Conservation (phyloP, 1,140 invertebrate genomes). For the Calycopis cecrops region DNA sequence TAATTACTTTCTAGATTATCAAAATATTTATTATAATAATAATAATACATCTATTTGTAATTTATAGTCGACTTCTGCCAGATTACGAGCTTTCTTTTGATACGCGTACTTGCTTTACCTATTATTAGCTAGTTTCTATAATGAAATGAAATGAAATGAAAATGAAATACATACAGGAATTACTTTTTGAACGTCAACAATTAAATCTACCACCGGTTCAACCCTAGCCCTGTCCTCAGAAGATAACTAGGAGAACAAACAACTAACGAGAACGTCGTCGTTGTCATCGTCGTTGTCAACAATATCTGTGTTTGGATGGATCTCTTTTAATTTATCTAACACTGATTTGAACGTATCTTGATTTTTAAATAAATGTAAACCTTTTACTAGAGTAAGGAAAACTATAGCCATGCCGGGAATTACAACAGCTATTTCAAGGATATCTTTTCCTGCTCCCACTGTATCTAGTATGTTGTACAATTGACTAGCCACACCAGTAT, state of each 20-base stretch:
- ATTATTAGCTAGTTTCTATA: no score
- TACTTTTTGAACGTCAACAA: no score
- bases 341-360: conserved; percentile 7
- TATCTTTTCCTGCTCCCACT: neutral
- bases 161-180: no score
- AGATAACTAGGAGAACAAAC: neutral
- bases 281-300: neutral
- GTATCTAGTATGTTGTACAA: neutral
- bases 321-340: conserved; percentile 3
- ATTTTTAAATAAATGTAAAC: conserved; percentile 5
- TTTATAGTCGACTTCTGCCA: no score
- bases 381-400: neutral
- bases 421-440: conserved; percentile 7
- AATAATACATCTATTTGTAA: no score
- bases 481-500: neutral
- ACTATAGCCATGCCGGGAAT: conserved; percentile 5
- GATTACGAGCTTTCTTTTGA: no score
- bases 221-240: no score
- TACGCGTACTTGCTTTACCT: no score
- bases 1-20: no score
- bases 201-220: no score
- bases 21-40: no score
- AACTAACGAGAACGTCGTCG: neutral
- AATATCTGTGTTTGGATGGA: conserved; percentile 1
- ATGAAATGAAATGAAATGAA: neutral